Percentiles rank a stretch among this genome's conserved stretches.
Evolutionary conservation across 2,888 invertebrate genomes (phyloP).

Genomic region (Clivina fossor): DNA sequence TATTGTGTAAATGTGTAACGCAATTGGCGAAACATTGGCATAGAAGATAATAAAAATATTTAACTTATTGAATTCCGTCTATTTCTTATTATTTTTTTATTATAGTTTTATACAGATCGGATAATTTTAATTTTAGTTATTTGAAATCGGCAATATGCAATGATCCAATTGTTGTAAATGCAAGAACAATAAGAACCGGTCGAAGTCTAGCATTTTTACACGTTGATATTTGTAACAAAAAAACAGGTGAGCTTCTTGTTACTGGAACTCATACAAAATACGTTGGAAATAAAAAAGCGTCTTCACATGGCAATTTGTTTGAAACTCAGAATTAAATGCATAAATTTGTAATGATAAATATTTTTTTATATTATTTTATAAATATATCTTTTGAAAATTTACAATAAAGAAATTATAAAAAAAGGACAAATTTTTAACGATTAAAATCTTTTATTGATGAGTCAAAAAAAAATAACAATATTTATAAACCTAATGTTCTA

Average conservation of each 20-base stretch:
- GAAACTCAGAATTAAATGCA: neutral
- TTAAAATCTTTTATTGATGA: constrained; percentile 43
- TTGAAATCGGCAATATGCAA: constrained; percentile 73
- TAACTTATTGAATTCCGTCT: too few species aligned
- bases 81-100: too few species aligned
- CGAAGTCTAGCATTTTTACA: constrained; percentile 77
- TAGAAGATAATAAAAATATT: neutral
- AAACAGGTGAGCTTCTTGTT: constrained; percentile 69
- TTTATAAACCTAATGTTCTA: constrained; percentile 72
- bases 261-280: constrained; percentile 82
- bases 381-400: neutral
- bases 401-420: too few species aligned
- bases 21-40: neutral
- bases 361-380: neutral
- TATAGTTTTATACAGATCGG: too few species aligned
- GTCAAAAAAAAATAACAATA: constrained; percentile 14
- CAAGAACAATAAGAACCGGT: constrained; percentile 72
- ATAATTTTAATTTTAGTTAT: constrained; percentile 60
- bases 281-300: constrained; percentile 45
- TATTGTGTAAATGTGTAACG: neutral
- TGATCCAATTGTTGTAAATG: constrained; percentile 75
- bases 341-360: neutral
- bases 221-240: constrained; percentile 74
- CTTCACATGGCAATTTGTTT: neutral
- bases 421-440: neutral